Conservation (phyloP, 2,888 invertebrate genomes). For the Hanleya hanleyi region DNA sequence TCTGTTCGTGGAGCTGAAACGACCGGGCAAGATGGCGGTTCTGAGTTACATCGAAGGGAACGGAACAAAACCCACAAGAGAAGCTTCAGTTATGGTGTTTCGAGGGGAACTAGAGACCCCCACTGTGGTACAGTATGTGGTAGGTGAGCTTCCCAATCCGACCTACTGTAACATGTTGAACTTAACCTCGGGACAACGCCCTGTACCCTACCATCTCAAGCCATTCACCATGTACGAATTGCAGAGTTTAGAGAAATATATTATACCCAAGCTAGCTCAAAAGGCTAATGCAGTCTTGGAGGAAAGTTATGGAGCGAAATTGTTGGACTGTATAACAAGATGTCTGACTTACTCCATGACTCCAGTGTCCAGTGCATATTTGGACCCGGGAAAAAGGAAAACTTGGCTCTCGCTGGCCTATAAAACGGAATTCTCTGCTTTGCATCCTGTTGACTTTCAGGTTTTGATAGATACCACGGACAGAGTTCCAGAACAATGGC, state of each 20-base stretch:
- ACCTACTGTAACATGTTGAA: conserved; percentile 41
- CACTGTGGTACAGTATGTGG: conserved; percentile 59
- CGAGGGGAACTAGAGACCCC: conserved; percentile 52
- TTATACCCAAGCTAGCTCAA: conserved; percentile 42
- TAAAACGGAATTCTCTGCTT: conserved; percentile 56
- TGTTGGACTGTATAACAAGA: conserved; percentile 45
- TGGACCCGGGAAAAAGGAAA: conserved; percentile 52
- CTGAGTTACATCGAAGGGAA: conserved; percentile 45
- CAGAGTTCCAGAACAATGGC: conserved; percentile 50
- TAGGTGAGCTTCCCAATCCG: conserved; percentile 53
- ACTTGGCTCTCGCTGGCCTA: conserved; percentile 64
- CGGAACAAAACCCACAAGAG: conserved; percentile 45
- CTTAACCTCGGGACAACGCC: conserved; percentile 45
- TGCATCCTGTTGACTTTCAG: conserved; percentile 65
- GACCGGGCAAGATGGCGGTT: conserved; percentile 50
- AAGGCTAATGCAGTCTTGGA: conserved; percentile 45
- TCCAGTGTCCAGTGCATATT: conserved; percentile 57
- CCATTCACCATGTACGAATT: conserved; percentile 63
- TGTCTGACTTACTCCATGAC: conserved; percentile 61
- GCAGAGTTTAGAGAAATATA: conserved; percentile 45
- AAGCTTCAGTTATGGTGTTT: conserved; percentile 56
- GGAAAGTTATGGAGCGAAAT: conserved; percentile 59
- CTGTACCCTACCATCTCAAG: conserved; percentile 54
- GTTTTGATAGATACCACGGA: conserved; percentile 59
- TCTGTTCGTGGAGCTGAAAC: conserved; percentile 56